phyloP scores from a whole-genome alignment of 2,888 invertebrate species.

The Troilus luridus region DNA sequence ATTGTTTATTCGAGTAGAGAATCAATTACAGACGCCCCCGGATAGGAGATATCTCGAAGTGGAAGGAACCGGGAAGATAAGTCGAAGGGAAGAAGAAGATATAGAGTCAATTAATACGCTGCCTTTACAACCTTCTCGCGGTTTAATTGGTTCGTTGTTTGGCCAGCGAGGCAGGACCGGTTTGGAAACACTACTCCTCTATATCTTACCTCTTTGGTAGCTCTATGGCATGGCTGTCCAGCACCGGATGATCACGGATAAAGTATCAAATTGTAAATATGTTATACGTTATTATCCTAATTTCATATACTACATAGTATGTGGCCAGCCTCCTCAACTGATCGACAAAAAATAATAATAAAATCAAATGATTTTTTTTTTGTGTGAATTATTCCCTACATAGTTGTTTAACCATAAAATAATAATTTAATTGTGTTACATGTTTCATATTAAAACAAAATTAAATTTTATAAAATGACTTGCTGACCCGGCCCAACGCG shows the following conservation, averaged over 20 bases:
- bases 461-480: too few relatives aligned
- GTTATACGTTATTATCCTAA: too few relatives aligned
- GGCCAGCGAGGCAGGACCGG: background rate
- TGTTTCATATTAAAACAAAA: too few relatives aligned
- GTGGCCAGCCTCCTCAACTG: too few relatives aligned
- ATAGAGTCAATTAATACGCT: slow-evolving; percentile 6
- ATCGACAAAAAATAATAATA: too few relatives aligned
- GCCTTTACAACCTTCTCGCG: slow-evolving; percentile 9
- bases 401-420: too few relatives aligned
- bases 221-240: background rate
- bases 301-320: too few relatives aligned
- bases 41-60: background rate
- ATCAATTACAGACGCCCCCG: slow-evolving; percentile 15
- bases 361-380: too few relatives aligned
- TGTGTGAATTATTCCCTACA: too few relatives aligned
- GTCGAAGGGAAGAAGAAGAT: background rate
- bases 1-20: slow-evolving; percentile 17
- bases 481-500: too few relatives aligned
- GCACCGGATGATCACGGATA: background rate
- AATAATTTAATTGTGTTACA: too few relatives aligned
- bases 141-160: slow-evolving; percentile 31
- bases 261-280: too few relatives aligned
- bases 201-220: background rate
- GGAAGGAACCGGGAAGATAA: background rate
- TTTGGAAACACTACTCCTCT: background rate